phyloP scores from a whole-genome alignment of 2,113 vertebrate species.

The Lasiurus borealis region DNA sequence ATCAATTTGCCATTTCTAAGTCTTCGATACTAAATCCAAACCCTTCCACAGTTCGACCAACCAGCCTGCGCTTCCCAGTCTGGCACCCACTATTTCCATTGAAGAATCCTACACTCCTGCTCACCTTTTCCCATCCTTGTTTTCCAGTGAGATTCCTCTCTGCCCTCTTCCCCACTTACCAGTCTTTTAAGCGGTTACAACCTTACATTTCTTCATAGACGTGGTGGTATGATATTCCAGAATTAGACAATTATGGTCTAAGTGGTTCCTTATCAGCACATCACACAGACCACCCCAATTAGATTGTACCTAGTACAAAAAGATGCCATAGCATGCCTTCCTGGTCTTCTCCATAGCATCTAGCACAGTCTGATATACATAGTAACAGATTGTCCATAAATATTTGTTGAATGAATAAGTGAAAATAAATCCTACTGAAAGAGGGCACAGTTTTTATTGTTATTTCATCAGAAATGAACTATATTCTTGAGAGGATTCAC shows the following conservation, averaged over 20 bases:
- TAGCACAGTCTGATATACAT: background rate
- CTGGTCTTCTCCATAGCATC: background rate
- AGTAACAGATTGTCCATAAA: background rate
- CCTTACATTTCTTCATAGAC: background rate
- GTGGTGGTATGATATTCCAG: background rate
- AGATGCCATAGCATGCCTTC: background rate
- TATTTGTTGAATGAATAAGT: background rate
- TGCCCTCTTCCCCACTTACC: background rate
- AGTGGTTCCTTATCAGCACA: constrained; percentile 5
- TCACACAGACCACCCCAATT: background rate
- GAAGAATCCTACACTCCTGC: background rate
- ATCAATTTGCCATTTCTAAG: background rate
- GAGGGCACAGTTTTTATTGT: background rate
- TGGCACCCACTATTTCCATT: background rate
- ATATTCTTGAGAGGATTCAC: background rate
- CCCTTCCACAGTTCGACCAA: background rate
- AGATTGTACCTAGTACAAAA: background rate
- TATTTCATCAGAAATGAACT: constrained; percentile 11
- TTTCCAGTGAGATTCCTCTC: background rate
- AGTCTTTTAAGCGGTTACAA: background rate
- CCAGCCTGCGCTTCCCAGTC: background rate
- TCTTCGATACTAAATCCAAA: background rate
- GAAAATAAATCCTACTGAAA: constrained; percentile 19
- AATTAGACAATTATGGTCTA: background rate
- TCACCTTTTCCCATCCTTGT: background rate